A percentile compares a stretch with the other conserved stretches of the same genome.
phyloP scores from a whole-genome alignment of 1,140 invertebrate genomes.

The Platorchestia sp. region DNA sequence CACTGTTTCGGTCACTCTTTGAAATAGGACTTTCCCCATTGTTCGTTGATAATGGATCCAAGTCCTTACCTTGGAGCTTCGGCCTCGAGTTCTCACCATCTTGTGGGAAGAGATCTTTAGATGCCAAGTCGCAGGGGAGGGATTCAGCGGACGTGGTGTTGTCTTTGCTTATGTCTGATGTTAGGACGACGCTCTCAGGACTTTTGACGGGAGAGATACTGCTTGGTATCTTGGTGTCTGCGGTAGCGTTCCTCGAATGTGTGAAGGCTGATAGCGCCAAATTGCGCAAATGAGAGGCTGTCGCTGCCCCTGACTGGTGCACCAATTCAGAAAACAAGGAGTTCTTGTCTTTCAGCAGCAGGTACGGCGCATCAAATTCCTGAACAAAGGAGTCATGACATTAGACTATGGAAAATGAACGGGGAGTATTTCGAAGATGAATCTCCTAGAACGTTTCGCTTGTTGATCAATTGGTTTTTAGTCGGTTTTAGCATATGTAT shows the following conservation, averaged over 20 bases:
- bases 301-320: constrained; percentile 64
- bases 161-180: neutral
- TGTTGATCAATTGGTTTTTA: too few species aligned
- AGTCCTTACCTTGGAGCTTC: neutral
- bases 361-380: constrained; percentile 81
- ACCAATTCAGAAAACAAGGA: constrained; percentile 72
- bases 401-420: neutral
- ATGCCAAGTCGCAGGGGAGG: neutral
- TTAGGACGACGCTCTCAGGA: neutral
- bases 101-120: neutral
- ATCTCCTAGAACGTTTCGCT: too few species aligned
- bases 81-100: neutral
- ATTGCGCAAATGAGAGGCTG: constrained; percentile 57
- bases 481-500: too few species aligned
- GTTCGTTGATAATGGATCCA: neutral
- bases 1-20: neutral
- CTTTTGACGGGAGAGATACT: neutral
- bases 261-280: constrained; percentile 55
- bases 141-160: neutral
- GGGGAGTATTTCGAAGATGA: too few species aligned
- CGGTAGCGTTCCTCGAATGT: neutral
- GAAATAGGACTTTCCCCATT: neutral
- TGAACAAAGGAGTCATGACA: constrained; percentile 58
- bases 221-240: neutral
- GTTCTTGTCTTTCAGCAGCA: constrained; percentile 75